Percentiles rank a stretch among this genome's conserved stretches.
phyloP scores from a whole-genome alignment of 2,888 invertebrate species.

The Hermaeophaga mercurialis region DNA sequence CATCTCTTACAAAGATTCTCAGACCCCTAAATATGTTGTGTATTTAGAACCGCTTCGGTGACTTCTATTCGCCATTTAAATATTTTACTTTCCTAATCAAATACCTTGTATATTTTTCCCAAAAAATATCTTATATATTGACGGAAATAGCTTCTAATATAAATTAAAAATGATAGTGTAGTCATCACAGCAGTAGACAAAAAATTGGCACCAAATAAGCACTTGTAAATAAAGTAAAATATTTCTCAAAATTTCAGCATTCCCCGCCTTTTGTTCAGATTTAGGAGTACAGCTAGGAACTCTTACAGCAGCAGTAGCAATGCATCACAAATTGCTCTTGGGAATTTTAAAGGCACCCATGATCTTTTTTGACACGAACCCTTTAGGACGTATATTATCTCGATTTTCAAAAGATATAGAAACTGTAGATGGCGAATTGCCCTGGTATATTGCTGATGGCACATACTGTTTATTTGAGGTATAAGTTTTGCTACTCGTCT shows the following conservation, averaged over 20 bases:
- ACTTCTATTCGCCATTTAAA: too few relatives aligned
- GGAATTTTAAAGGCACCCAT: constrained; percentile 71
- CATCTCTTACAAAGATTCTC: too few relatives aligned
- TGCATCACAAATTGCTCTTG: constrained; percentile 66
- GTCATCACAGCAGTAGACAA: not conserved
- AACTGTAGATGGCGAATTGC: constrained; percentile 68
- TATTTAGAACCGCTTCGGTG: too few relatives aligned
- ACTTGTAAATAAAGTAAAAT: too few relatives aligned
- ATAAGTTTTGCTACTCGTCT: constrained; percentile 46
- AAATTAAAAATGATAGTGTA: not conserved
- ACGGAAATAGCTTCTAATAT: not conserved
- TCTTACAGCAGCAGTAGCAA: constrained; percentile 67
- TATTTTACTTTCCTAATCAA: too few relatives aligned
- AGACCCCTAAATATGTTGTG: too few relatives aligned
- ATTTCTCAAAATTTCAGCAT: constrained; percentile 51
- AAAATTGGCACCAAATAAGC: not conserved
- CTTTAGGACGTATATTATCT: constrained; percentile 74
- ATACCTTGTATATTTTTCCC: too few relatives aligned
- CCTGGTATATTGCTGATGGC: constrained; percentile 69
- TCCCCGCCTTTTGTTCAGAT: constrained; percentile 56
- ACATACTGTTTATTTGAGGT: constrained; percentile 76
- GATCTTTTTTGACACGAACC: constrained; percentile 80
- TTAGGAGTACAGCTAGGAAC: constrained; percentile 62
- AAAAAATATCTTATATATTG: too few relatives aligned
- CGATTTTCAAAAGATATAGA: constrained; percentile 79